These are phyloP conservation scores for Cyaniris semiargus DNA, from an alignment of 2,888 invertebrate genomes.

Conservation along the genomic window DNA sequence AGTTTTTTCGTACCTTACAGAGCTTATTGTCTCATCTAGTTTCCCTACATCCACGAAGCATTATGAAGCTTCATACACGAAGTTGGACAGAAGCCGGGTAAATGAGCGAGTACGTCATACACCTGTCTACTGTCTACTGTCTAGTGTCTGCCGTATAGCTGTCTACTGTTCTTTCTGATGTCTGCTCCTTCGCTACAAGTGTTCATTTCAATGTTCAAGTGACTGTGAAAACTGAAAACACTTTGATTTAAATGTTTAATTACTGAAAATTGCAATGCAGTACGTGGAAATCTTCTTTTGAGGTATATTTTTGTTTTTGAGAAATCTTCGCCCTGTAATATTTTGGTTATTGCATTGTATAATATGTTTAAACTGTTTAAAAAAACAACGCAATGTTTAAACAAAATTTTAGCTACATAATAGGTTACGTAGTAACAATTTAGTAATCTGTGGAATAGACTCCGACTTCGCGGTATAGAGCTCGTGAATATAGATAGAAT, in stretches of 20 bases:
- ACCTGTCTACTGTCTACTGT: slow-evolving; percentile 27
- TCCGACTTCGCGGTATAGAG: too few relatives aligned
- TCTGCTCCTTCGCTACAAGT: background rate
- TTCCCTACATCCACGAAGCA: background rate
- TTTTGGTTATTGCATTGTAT: too few relatives aligned
- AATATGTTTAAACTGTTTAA: too few relatives aligned
- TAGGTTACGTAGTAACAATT: too few relatives aligned
- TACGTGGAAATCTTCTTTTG: background rate
- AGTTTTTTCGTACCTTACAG: too few relatives aligned
- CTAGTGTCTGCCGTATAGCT: background rate
- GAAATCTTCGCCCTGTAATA: too few relatives aligned
- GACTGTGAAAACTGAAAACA: background rate
- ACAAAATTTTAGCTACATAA: too few relatives aligned
- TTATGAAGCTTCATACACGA: slow-evolving; percentile 38
- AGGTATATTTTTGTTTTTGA: too few relatives aligned
- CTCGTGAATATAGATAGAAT: too few relatives aligned
- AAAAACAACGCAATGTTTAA: too few relatives aligned
- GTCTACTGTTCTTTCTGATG: background rate
- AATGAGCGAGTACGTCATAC: slow-evolving; percentile 39
- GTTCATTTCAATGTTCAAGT: background rate
- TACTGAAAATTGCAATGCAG: background rate
- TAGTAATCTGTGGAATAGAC: too few relatives aligned
- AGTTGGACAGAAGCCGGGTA: slow-evolving; percentile 37
- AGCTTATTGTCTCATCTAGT: background rate
- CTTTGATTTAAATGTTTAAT: background rate